phyloP scores from a whole-genome alignment of 2,797 vertebrate species.

The Acanthornis magna region DNA sequence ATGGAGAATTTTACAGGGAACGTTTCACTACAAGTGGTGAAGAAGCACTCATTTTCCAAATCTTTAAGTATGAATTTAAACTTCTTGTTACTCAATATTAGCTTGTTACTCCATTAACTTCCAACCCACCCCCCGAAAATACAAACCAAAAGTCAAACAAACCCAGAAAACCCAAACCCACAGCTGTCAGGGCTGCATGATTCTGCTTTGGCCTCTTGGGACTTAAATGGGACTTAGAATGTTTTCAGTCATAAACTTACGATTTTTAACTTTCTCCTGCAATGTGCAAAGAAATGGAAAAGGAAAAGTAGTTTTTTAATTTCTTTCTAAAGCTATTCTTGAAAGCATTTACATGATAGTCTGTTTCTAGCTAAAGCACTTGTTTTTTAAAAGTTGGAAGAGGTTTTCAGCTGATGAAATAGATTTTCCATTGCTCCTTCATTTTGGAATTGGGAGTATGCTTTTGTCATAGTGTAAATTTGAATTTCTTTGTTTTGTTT shows the following conservation, averaged over 20 bases:
- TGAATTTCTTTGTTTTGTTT: background rate
- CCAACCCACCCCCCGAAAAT: fast-evolving
- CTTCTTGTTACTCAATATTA: background rate
- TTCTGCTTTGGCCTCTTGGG: background rate
- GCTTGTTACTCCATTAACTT: background rate
- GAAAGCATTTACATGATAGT: background rate
- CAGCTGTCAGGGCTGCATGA: background rate
- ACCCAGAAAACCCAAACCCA: background rate
- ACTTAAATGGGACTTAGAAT: background rate
- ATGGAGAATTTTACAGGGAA: conserved; percentile 93
- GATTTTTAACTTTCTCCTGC: background rate
- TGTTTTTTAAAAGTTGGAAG: background rate
- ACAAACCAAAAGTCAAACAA: background rate
- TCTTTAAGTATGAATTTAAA: conserved; percentile 83
- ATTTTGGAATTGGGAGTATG: background rate
- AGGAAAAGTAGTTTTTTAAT: background rate
- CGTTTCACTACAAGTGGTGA: conserved; percentile 95
- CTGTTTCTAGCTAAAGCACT: background rate
- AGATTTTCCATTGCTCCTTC: background rate
- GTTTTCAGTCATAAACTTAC: background rate
- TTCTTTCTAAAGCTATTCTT: background rate
- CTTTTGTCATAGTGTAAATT: background rate
- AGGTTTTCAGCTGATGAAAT: background rate
- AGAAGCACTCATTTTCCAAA: conserved; percentile 92
- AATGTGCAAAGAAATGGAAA: background rate